Evolutionary conservation across 2,888 invertebrate genomes (phyloP).

Genomic region (Monoplex corrugatus): DNA sequence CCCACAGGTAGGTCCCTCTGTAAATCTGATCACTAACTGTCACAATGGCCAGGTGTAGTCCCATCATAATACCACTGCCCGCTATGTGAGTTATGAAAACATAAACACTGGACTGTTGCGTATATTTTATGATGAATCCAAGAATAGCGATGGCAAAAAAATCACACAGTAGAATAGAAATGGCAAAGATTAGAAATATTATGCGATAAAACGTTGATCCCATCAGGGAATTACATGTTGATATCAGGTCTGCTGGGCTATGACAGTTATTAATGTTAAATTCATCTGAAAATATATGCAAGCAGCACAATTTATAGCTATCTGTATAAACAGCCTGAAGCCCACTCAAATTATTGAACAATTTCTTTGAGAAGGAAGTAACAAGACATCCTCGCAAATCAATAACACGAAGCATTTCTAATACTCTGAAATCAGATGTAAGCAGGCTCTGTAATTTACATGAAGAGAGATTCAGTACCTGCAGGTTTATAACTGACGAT

Average conservation of each 20-base stretch:
- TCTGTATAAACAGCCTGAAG: background rate
- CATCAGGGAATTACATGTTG: constrained; percentile 27
- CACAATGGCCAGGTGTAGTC: constrained; percentile 63
- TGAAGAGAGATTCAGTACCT: background rate
- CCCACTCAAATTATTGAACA: background rate
- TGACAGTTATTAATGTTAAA: background rate
- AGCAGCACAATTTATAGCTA: constrained; percentile 43
- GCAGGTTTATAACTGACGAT: background rate
- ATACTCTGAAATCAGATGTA: background rate
- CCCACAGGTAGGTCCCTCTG: constrained; percentile 63
- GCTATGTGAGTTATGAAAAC: constrained; percentile 48
- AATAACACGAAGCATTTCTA: background rate
- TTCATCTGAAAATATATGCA: background rate
- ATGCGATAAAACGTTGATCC: background rate
- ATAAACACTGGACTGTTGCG: background rate
- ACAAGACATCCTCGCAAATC: constrained; percentile 9
- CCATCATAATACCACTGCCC: constrained; percentile 60
- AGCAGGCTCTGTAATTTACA: background rate
- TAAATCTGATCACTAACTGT: constrained; percentile 62
- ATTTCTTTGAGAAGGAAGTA: background rate
- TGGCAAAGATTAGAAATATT: background rate
- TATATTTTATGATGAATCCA: background rate
- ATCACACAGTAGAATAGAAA: constrained; percentile 18
- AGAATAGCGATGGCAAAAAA: background rate
- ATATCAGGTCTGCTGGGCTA: constrained; percentile 21